These are phyloP conservation scores for Anorthoa munda DNA, from an alignment of 2,888 invertebrate genomes.

Conservation along the genomic window DNA sequence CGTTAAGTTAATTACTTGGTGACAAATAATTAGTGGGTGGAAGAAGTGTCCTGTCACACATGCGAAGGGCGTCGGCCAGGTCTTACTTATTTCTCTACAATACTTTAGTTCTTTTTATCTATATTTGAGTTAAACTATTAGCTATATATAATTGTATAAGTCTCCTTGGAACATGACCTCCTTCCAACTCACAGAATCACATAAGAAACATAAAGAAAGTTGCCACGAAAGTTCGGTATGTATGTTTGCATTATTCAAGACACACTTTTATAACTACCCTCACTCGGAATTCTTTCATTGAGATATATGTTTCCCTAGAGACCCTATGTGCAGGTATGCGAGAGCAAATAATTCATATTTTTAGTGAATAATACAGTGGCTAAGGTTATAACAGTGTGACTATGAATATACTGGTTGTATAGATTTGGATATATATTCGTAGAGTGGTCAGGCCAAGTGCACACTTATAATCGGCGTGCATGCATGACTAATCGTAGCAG, in stretches of 20 bases:
- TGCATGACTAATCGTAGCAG: no score
- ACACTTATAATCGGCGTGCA: no score
- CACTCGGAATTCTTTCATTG: slow-evolving; percentile 14
- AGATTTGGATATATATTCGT: background rate
- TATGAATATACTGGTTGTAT: background rate
- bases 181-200: slow-evolving; percentile 24
- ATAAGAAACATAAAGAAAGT: slow-evolving; percentile 23
- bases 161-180: slow-evolving; percentile 27
- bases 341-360: slow-evolving; percentile 23
- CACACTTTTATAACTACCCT: slow-evolving; percentile 20
- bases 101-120: no score
- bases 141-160: background rate
- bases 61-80: no score
- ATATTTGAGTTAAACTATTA: no score
- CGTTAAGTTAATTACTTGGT: no score
- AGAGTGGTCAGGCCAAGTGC: no score
- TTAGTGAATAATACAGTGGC: slow-evolving; percentile 16
- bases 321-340: slow-evolving; percentile 14
- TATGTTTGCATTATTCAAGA: slow-evolving; percentile 39
- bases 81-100: no score
- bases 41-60: no score
- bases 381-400: background rate
- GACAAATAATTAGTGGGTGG: no score
- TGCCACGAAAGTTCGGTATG: slow-evolving; percentile 30
- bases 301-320: slow-evolving; percentile 27